phyloP scores from a whole-genome alignment of 2,113 vertebrate genomes.

The Microcebus tavaratra region DNA sequence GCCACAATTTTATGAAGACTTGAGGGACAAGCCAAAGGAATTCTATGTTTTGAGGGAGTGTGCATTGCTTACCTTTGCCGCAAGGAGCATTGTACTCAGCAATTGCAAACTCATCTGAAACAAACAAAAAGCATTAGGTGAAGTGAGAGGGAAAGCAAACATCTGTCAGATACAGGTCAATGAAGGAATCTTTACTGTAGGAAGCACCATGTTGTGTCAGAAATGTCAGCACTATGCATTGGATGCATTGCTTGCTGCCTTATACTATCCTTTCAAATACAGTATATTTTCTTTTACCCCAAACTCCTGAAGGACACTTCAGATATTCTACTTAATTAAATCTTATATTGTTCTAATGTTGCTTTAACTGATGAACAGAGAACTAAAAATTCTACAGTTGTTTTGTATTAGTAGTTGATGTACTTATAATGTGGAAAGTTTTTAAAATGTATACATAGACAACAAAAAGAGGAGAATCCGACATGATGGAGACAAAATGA shows the following conservation, averaged over 20 bases:
- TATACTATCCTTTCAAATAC: neutral
- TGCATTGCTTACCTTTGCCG: constrained; percentile 67
- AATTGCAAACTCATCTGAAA: constrained; percentile 78
- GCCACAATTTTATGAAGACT: neutral
- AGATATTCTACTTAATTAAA: neutral
- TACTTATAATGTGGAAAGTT: neutral
- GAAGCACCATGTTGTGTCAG: neutral
- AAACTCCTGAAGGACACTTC: neutral
- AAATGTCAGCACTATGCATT: neutral
- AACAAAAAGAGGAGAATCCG: neutral
- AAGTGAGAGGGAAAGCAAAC: neutral
- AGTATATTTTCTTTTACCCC: neutral
- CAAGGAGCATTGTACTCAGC: constrained; percentile 81
- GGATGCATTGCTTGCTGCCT: neutral
- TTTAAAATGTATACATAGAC: neutral
- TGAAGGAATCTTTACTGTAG: neutral
- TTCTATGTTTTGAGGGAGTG: neutral
- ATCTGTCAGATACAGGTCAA: neutral
- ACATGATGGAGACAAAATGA: neutral
- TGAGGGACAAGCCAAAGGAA: neutral
- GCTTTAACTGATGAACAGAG: neutral
- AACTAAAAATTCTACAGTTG: neutral
- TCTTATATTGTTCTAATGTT: neutral
- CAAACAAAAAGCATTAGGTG: neutral
- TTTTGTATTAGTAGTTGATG: neutral